These are phyloP conservation scores for Zelostemma sp. DNA, from an alignment of 1,140 invertebrate genomes.

Conservation along the genomic window DNA sequence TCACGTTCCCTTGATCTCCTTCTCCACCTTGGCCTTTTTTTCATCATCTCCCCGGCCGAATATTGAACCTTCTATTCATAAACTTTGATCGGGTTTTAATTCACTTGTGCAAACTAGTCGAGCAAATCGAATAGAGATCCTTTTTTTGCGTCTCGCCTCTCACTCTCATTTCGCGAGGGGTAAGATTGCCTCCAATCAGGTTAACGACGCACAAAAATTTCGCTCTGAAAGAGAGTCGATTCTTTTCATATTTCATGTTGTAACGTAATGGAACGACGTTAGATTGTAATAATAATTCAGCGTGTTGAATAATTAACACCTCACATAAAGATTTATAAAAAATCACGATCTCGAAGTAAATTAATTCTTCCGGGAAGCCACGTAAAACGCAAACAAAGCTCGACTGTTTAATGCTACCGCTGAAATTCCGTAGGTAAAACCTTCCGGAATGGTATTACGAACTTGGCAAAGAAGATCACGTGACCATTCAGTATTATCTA, in stretches of 20 bases:
- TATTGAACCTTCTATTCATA: slow-evolving; percentile 66
- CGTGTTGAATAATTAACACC: no score
- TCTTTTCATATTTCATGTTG: slow-evolving; percentile 7
- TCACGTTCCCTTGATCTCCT: slow-evolving; percentile 37
- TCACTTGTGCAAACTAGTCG: slow-evolving; percentile 46
- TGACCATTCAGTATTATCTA: slow-evolving; percentile 47
- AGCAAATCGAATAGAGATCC: slow-evolving; percentile 12
- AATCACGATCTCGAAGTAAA: no score
- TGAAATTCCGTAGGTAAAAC: no score
- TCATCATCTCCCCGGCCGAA: slow-evolving; percentile 33
- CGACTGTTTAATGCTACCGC: no score
- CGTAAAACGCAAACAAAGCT: no score
- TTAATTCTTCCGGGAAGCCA: no score
- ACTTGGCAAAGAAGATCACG: slow-evolving; percentile 20
- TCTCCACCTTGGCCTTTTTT: slow-evolving; percentile 30
- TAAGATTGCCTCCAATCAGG: slow-evolving; percentile 27
- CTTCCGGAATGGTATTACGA: no score
- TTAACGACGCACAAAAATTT: slow-evolving; percentile 21
- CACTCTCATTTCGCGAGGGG: slow-evolving; percentile 17
- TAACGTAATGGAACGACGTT: no score
- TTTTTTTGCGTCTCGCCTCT: slow-evolving; percentile 11
- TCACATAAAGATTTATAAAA: no score
- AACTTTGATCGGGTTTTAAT: slow-evolving; percentile 69
- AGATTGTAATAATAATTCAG: no score
- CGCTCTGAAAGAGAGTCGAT: slow-evolving; percentile 8